Evolutionary conservation across 2,888 invertebrate genomes (phyloP).

Genomic region (Campoplex capitator): DNA sequence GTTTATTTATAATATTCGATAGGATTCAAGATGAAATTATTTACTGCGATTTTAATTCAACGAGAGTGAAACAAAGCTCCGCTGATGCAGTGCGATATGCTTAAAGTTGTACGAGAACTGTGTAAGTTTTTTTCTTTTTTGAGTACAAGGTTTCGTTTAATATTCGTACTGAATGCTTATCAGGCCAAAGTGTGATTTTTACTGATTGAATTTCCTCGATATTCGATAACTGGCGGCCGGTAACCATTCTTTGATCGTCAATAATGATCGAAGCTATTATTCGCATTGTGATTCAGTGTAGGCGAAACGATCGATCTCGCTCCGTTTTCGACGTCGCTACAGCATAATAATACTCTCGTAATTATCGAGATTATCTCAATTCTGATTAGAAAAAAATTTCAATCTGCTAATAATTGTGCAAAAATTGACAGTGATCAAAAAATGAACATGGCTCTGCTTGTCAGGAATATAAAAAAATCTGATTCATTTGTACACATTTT

Average conservation of each 20-base stretch:
- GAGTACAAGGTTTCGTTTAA: constrained; percentile 31
- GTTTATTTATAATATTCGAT: background rate
- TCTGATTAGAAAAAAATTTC: background rate
- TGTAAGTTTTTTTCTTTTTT: constrained; percentile 6
- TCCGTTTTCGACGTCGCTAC: background rate
- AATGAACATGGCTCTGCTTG: background rate
- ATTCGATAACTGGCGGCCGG: constrained; percentile 12
- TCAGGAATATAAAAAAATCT: background rate
- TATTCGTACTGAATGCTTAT: constrained; percentile 49
- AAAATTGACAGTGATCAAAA: background rate
- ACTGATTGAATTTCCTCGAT: constrained; percentile 23
- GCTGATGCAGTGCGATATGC: background rate
- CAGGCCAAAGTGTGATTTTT: constrained; percentile 4
- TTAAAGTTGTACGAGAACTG: background rate
- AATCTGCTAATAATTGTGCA: too few relatives aligned
- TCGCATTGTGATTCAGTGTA: constrained; percentile 5
- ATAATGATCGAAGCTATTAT: background rate
- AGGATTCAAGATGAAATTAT: background rate
- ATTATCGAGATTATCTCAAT: background rate
- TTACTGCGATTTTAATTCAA: constrained; percentile 2
- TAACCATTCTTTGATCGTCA: constrained; percentile 3
- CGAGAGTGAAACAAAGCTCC: background rate
- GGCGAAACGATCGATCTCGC: constrained; percentile 14
- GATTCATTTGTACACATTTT: background rate
- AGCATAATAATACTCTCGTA: background rate